Evolutionary conservation across 2,888 invertebrate genomes (phyloP).

Genomic region (Diplazon laetatorius): DNA sequence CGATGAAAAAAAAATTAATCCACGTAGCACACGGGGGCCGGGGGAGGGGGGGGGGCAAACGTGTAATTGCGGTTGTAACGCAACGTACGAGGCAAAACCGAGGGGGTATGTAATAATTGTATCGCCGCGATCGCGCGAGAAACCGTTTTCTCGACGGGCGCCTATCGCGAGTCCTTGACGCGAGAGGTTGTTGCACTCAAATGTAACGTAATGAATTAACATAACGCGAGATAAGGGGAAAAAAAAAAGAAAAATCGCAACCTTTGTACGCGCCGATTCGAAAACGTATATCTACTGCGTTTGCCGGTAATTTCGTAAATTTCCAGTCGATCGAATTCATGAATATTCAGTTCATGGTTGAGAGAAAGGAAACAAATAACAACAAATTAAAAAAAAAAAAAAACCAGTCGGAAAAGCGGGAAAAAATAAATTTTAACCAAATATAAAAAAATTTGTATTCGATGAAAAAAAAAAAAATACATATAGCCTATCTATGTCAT

Average conservation of each 20-base stretch:
- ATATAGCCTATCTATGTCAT: no score
- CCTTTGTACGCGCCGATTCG: slow-evolving; percentile 36
- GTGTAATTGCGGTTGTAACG: no score
- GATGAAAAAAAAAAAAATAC: no score
- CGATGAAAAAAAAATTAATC: slow-evolving; percentile 7
- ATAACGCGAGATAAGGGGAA: slow-evolving; percentile 60
- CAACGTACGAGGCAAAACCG: slow-evolving; percentile 9
- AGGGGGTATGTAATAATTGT: no score
- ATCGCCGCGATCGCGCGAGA: slow-evolving; percentile 24
- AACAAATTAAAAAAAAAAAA: slow-evolving; percentile 9
- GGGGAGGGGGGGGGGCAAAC: no score
- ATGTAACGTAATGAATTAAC: slow-evolving; percentile 60
- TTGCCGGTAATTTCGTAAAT: slow-evolving; percentile 53
- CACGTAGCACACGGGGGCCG: not conserved
- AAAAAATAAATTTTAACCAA: no score
- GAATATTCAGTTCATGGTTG: slow-evolving; percentile 49
- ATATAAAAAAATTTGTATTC: no score
- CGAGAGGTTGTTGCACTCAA: slow-evolving; percentile 56
- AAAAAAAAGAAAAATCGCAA: slow-evolving; percentile 57
- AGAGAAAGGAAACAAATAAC: slow-evolving; percentile 9
- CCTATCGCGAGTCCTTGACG: slow-evolving; percentile 55
- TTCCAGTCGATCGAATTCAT: slow-evolving; percentile 60
- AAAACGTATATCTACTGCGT: slow-evolving; percentile 10
- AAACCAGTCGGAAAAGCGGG: slow-evolving; percentile 34
- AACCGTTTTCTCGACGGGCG: slow-evolving; percentile 20